Evolutionary conservation across 2,113 vertebrate species (phyloP).

Genomic region (Hemiprocne comata): DNA sequence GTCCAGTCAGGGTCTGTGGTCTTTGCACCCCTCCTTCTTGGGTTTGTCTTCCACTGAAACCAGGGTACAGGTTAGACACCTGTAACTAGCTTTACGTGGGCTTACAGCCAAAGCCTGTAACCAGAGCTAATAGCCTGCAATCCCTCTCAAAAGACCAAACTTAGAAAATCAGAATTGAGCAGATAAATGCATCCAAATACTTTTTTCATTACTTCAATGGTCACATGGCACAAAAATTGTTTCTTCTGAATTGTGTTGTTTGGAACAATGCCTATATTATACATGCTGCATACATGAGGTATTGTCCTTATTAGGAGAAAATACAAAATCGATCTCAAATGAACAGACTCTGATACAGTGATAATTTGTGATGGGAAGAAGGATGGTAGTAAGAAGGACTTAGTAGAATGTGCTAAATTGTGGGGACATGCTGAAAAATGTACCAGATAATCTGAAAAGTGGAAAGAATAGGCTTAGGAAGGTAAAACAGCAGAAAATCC

Average conservation of each 20-base stretch:
- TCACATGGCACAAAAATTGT: not conserved
- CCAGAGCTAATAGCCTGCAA: not conserved
- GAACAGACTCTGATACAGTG: not conserved
- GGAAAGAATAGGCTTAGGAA: not conserved
- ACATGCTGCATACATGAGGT: no score
- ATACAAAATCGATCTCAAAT: not conserved
- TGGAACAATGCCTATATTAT: no score
- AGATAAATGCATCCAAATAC: not conserved
- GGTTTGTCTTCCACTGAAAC: not conserved
- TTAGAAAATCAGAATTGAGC: not conserved
- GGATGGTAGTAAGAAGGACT: not conserved
- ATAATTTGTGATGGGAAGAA: not conserved
- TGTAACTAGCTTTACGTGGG: not conserved
- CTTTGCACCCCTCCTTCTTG: not conserved
- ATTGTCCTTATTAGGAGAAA: not conserved
- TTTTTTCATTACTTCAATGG: not conserved
- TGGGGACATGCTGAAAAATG: not conserved
- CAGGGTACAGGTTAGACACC: not conserved
- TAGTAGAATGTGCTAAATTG: not conserved
- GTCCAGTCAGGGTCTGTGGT: not conserved
- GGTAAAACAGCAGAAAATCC: not conserved
- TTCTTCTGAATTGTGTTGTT: not conserved
- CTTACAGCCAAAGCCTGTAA: not conserved
- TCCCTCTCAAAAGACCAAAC: not conserved
- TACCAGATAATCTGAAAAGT: not conserved